phyloP scores from a whole-genome alignment of 2,797 vertebrate genomes.

The Sebastes wilsoni region DNA sequence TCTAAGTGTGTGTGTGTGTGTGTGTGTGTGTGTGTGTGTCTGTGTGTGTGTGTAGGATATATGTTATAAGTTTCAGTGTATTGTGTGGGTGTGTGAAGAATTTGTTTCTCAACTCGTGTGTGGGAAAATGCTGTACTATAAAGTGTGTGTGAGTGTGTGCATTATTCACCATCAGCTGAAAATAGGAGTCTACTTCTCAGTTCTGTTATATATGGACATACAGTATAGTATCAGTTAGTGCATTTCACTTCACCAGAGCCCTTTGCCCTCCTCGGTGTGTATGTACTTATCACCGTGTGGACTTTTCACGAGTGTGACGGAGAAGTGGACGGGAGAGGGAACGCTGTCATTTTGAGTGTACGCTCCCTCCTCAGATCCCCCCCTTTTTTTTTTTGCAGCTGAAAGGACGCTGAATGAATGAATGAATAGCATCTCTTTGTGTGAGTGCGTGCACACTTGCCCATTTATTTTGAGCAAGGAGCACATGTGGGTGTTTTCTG shows the following conservation, averaged over 20 bases:
- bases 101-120: constrained; percentile 42
- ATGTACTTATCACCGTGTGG: neutral
- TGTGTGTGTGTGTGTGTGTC: constrained; percentile 29
- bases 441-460: constrained; percentile 33
- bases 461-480: constrained; percentile 42
- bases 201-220: constrained; percentile 12
- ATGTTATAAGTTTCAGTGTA: constrained; percentile 34
- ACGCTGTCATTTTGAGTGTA: constrained; percentile 68
- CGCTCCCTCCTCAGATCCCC: constrained; percentile 51
- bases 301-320: constrained; percentile 51
- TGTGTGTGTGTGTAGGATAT: constrained; percentile 39
- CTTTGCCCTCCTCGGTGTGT: constrained; percentile 34
- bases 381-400: constrained; percentile 38
- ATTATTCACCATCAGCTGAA: constrained; percentile 47
- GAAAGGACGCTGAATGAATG: constrained; percentile 68
- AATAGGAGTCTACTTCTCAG: constrained; percentile 19
- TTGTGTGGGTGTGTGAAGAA: constrained; percentile 49
- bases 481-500: constrained; percentile 58
- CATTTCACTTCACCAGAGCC: constrained; percentile 29
- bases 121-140: constrained; percentile 30
- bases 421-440: constrained; percentile 70
- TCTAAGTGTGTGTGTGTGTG: constrained; percentile 17
- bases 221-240: constrained; percentile 15
- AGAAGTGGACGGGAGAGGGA: constrained; percentile 60
- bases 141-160: constrained; percentile 4